Evolutionary conservation across 2,113 vertebrate species (phyloP), one percentile per base, ranked within the genome.

Genomic region (Pterocles burchelli): DNA sequence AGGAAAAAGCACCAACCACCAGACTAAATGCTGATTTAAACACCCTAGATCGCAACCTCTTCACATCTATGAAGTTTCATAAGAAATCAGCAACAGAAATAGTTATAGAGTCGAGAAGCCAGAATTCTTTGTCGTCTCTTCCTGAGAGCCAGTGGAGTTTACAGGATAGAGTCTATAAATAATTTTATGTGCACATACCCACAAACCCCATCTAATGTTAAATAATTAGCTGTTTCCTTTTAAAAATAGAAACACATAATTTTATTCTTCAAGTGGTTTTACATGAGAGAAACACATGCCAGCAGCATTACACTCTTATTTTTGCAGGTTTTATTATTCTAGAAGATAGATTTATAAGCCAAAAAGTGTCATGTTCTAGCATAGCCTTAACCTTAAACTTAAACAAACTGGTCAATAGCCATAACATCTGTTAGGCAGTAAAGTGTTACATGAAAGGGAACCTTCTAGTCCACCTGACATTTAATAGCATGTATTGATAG

Each of bases 401-500:
- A 90, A 48, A 83, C 41, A 85, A 82, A 76, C 29, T 77, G 26
- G 45, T 89, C 74, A 83, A 88, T 43, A 95, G 59, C 41, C 29
- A 41, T 63, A 90, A 83, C 48, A 76, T 78, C 74, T 93, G 67
- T 78, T 86, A 96, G 66, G 76, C 55, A 87, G 52, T 85, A 79
- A 85, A 95, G 13, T 43, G 41, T 75, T 80, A 81, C 59, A 85
- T 85, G 88, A 94, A 97, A 96, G 67, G 34, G 26, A 92, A 31
- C 29, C 57, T 88, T 93, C 88, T 95, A 83, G 84, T 91, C 68
- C 62, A 87, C 57, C 75, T 96, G 96, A 96, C 94, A 97, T 90
- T 83, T 85, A 97, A 96, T 94, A 88, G 65, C n/a, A 22, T 36
- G n/a, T 94, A 87, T 96, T 94, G 92, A 94, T 57, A 85, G 65